A percentile compares a stretch with the other conserved stretches of the same genome.
Conservation (phyloP, 2,888 invertebrate species). For the Drosophila sordidula region DNA sequence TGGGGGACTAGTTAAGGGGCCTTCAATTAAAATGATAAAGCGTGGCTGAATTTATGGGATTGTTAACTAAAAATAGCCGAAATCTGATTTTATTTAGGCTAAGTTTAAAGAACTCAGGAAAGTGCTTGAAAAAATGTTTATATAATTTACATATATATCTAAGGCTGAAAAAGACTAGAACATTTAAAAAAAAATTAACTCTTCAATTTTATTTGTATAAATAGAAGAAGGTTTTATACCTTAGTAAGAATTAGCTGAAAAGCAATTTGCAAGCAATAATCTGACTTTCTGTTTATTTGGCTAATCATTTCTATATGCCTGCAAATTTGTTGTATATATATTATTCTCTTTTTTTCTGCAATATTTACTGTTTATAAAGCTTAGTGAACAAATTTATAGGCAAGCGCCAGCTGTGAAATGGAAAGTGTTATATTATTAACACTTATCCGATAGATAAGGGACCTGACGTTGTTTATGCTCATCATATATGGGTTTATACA, state of each 20-base stretch:
- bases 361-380: not conserved
- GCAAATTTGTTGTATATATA: not conserved
- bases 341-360: not conserved
- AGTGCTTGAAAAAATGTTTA: too few relatives aligned
- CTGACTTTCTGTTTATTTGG: too few relatives aligned
- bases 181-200: too few relatives aligned
- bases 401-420: slow-evolving; percentile 2
- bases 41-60: not conserved
- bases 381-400: not conserved
- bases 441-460: not conserved
- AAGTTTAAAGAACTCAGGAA: too few relatives aligned
- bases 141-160: too few relatives aligned
- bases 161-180: too few relatives aligned
- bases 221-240: too few relatives aligned
- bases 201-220: too few relatives aligned
- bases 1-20: not conserved
- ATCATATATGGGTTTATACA: too few relatives aligned
- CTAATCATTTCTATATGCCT: not conserved
- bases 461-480: not conserved
- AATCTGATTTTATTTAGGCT: not conserved
- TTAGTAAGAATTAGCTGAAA: too few relatives aligned
- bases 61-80: not conserved
- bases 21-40: slow-evolving; percentile 5
- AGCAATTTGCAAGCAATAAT: not conserved
- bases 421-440: not conserved